A percentile compares a stretch with the other conserved stretches of the same genome.
phyloP scores from a whole-genome alignment of 2,113 vertebrate genomes.

The Callithrix jacchus region DNA sequence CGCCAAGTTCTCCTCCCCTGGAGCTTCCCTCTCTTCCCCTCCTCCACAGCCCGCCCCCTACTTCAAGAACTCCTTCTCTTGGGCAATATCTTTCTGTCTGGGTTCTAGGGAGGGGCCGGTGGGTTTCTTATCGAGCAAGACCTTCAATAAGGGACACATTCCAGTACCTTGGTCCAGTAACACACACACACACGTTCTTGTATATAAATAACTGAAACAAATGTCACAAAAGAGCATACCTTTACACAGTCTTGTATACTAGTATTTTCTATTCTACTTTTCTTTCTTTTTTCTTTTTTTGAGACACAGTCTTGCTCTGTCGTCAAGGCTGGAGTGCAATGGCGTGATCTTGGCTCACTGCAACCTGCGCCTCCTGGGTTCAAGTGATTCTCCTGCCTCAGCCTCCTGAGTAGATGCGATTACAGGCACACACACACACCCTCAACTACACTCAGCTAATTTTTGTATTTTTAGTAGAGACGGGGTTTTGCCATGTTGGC shows the following conservation, averaged over 20 bases:
- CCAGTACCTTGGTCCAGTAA: background rate
- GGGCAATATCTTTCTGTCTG: background rate
- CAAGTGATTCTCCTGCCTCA: no score
- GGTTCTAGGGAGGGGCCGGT: background rate
- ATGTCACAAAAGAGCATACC: background rate
- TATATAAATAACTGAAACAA: background rate
- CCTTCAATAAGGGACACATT: background rate
- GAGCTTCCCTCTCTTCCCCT: no score
- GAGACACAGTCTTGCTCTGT: no score
- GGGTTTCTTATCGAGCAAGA: background rate
- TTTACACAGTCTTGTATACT: rapidly evolving
- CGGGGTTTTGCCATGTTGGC: no score
- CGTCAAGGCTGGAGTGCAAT: no score
- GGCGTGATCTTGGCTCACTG: rapidly evolving
- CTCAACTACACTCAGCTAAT: rapidly evolving
- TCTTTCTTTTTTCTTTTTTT: background rate
- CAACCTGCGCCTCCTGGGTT: no score
- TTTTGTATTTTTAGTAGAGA: no score
- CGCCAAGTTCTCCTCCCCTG: background rate
- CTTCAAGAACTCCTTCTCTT: background rate
- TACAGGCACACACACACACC: rapidly evolving
- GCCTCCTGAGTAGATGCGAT: no score
- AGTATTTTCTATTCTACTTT: background rate
- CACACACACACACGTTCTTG: rapidly evolving
- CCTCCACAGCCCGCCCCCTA: rapidly evolving